Conservation (phyloP, 2,797 vertebrate genomes). For the Acanthurus tractus region DNA sequence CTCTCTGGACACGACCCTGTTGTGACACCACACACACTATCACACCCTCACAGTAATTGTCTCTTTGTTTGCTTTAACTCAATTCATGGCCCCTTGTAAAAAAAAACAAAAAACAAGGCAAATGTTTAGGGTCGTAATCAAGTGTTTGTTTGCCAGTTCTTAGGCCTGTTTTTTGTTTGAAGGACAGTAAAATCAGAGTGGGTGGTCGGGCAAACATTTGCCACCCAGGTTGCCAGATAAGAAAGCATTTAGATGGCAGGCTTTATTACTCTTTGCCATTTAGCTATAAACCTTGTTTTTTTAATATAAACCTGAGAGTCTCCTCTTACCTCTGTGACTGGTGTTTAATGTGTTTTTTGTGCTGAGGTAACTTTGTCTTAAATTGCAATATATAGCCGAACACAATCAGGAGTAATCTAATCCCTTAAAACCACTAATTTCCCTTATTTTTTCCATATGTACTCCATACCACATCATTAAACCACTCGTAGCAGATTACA, state of each 20-base stretch:
- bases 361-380: conserved; percentile 10
- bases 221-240: conserved; percentile 56
- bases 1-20: conserved; percentile 82
- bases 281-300: conserved; percentile 27
- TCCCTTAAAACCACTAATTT: background rate
- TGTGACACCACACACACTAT: conserved; percentile 60
- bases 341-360: background rate
- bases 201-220: conserved; percentile 61
- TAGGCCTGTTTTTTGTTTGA: conserved; percentile 37
- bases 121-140: conserved; percentile 34
- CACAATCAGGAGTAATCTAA: background rate
- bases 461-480: conserved; percentile 36
- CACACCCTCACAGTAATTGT: conserved; percentile 36
- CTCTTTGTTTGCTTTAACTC: conserved; percentile 54
- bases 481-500: conserved; percentile 13
- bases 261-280: conserved; percentile 46
- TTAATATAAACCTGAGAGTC: background rate
- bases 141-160: conserved; percentile 53
- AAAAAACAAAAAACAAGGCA: conserved; percentile 23
- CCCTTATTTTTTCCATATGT: conserved; percentile 16
- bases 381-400: conserved; percentile 10
- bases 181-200: conserved; percentile 46
- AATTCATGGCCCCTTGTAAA: conserved; percentile 47
- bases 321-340: background rate
- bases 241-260: conserved; percentile 31